Conservation (phyloP, 2,888 invertebrate genomes). For the Clostera curtula region DNA sequence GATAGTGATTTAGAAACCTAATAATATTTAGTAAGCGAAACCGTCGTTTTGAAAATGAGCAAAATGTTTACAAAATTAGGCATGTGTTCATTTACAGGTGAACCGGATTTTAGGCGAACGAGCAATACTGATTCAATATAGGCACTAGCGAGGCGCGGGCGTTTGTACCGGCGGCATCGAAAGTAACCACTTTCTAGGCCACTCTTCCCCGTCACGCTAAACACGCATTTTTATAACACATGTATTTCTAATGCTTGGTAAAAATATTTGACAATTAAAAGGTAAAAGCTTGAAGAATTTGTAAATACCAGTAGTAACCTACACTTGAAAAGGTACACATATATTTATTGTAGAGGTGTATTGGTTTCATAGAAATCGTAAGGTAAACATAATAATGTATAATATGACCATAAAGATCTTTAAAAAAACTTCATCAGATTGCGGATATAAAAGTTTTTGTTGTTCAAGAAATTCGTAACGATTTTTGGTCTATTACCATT, state of each 20-base stretch:
- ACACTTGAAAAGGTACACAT: too few relatives aligned
- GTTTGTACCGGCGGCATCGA: slow-evolving; percentile 42
- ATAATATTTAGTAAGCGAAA: too few relatives aligned
- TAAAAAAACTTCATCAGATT: too few relatives aligned
- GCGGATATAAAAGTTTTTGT: too few relatives aligned
- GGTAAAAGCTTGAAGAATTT: slow-evolving; percentile 16
- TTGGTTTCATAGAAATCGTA: too few relatives aligned
- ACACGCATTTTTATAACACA: slow-evolving; percentile 54
- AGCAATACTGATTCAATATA: slow-evolving; percentile 30
- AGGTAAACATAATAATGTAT: too few relatives aligned
- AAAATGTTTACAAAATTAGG: slow-evolving; percentile 13
- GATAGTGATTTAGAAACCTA: too few relatives aligned
- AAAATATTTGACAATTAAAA: slow-evolving; percentile 10
- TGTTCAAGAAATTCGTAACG: too few relatives aligned
- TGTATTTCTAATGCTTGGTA: slow-evolving; percentile 43
- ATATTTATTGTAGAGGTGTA: too few relatives aligned
- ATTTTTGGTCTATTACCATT: too few relatives aligned
- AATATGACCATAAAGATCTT: too few relatives aligned
- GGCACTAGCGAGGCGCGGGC: slow-evolving; percentile 23
- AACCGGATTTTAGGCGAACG: slow-evolving; percentile 57
- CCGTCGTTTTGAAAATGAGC: slow-evolving; percentile 12
- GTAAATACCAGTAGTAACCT: too few relatives aligned
- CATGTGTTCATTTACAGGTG: slow-evolving; percentile 32
- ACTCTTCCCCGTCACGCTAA: slow-evolving; percentile 54
- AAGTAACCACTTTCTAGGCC: slow-evolving; percentile 68